These are phyloP conservation scores for Diabrotica balteata DNA, from an alignment of 2,888 invertebrate species.

Conservation along the genomic window DNA sequence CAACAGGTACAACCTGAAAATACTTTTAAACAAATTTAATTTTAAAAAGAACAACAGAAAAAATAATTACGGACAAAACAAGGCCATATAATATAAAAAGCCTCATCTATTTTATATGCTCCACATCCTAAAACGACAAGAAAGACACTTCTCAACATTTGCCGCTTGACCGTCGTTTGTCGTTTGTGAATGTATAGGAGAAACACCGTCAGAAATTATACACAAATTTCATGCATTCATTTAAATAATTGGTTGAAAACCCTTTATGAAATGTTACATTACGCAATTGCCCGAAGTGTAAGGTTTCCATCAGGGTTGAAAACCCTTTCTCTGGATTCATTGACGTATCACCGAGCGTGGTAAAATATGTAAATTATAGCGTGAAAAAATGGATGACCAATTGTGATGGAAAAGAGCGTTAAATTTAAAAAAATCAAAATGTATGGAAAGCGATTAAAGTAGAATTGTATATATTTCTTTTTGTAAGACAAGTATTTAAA, in stretches of 20 bases:
- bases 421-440: no score
- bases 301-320: not conserved
- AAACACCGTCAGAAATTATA: not conserved
- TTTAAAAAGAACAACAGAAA: no score
- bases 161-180: not conserved
- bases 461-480: no score
- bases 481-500: no score
- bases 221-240: slow-evolving; percentile 1
- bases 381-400: no score
- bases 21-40: no score
- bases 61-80: no score
- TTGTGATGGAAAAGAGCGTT: no score
- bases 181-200: not conserved
- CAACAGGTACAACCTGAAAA: no score
- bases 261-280: slow-evolving; percentile 2
- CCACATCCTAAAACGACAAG: not conserved
- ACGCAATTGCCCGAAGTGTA: not conserved
- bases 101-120: not conserved
- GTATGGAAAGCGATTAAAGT: no score
- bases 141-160: not conserved
- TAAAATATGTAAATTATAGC: no score
- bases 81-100: no score
- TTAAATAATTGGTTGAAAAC: slow-evolving; percentile 1
- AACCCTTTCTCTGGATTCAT: not conserved
- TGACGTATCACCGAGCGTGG: not conserved